Base-by-base conservation (phyloP, 2,113 vertebrate species). In the Neodontobutis hainanensis region DNA sequence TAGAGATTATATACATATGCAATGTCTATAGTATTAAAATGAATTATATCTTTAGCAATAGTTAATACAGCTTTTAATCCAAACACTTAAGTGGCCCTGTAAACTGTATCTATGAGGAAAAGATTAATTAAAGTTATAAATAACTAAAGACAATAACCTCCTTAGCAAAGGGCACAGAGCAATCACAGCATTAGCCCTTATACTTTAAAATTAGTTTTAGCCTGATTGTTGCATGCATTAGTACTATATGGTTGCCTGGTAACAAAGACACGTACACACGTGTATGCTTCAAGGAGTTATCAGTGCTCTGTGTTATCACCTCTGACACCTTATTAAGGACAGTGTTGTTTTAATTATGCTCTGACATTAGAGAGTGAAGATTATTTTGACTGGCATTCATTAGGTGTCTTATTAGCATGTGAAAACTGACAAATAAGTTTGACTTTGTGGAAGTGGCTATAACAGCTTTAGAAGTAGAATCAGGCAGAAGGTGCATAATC, bases 321-420 rank as follows among this genome's bases (percentile, higher is more conserved):
- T 68, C 73, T 75, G 83, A 78, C 77, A 73, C 75, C 68, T 80
- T 64, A 87, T 85, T 85, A 88, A 79, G 71, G 77, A 72, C 81
- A 67, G 70, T 75, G 72, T 80, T 87, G 82, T 85, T 85, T 88
- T 87, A 87, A 89, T 87, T 85, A 82, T 61, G 65, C 46, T 43
- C 70, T 61, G 69, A 80, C 81, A 88, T 83, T 67, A 80, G 73
- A 6, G 9, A 46, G 60, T 0, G 49, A 68, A 79, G 83, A 75
- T 80, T 65, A 84, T 52, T 81, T 70, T 88, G 81, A 89, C 79
- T 85, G 85, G 77, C 85, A 75, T 78, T 76, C 66, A 77, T 83
- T 75, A 62, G 77, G 71, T 74, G 38, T 53, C 66, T 52, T 67
- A 75, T 89, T 80, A 82, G 81, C 74, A 64, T 80, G 68, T 67